Evolutionary conservation across 1,140 invertebrate species (phyloP), one percentile per base, ranked within the genome.

Genomic region (Halictus rubicundus): DNA sequence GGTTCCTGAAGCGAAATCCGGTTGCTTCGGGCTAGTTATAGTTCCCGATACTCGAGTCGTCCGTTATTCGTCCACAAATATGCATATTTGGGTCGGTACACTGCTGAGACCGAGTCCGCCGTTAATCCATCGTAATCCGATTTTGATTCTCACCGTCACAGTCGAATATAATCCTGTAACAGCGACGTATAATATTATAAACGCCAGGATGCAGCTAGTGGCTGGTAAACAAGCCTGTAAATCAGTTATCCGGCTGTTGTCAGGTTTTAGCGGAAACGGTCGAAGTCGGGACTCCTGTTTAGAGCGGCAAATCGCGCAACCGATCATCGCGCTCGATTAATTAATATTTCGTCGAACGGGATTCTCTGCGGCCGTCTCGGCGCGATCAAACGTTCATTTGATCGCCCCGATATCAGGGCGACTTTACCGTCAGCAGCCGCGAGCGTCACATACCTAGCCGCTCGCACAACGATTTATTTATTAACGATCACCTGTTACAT

Each of bases 81-180:
- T 46, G 12, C 42, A 46, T 46, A 46, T 46, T 46, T 9, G 42
- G 42, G 10, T 46, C 12, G 42, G 42, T 46, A 46, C 42, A 46
- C 42, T 46, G 42, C 42, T 46, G 42, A 46, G 42, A 46, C 42
- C 10, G 42, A 46, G 42, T 46, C 42, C 9, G 12, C 14, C 32
- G 75, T 49, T 84, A 68, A 84, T 81, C 68, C 59, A 59, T 76
- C 57, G 32, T 83, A 80, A 84, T 84, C 65, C 32, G 46, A 49
- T 84, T 80, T 84, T 54, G 46, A 64, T 46, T 71, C 68, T 39
- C 42, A 32, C 25, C 49, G 46, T 39, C 49, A 25, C 21, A 16
- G 32, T 46, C 16, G 49, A 52, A 68, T 71, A 69, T 61, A 49
- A 21, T n/a, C 46, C 19, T 12, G 32, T 57, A 65, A 78, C 23